Evolutionary conservation across 1,140 invertebrate genomes (phyloP), one percentile per base, ranked within the genome.

Genomic region (Drosophila orena): DNA sequence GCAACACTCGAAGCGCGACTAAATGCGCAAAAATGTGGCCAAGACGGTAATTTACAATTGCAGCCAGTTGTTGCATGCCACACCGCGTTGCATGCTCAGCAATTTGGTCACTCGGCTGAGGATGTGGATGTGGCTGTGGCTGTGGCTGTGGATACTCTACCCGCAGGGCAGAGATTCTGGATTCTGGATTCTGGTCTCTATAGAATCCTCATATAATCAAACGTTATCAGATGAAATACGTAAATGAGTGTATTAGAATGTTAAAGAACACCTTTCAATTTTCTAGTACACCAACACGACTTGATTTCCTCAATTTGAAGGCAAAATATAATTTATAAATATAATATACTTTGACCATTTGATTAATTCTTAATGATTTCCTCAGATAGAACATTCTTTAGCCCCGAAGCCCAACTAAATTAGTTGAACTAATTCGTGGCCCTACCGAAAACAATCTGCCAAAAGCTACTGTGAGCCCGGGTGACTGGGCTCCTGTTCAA

Each of bases 1-100:
- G 81, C 81, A 86, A 89, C 84, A 89, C 83, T 88, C 83, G 71
- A 83, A 88, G 84, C 84, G 83, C 83, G 84, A 88, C 83, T 88
- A 88, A 89, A 89, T 88, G 83, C 79, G 84, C 83, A 88, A 88
- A 86, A 88, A 88, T 88, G 79, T 88, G 81, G 83, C 83, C 86
- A 88, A 88, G 83, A 89, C 84, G 70, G 84, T 88, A 88, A 88
- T 88, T 88, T 89, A 83, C 84, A 88, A 88, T 89, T 88, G 84
- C 84, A 88, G 49, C 52, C 75, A 64, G 50, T 56, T 71, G 69
- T 75, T 75, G 72, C 71, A 62, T 65, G 58, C 70, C 70, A 75
- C 71, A 53, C 30, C 61, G 43, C 59, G 59, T 42, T 62, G 59
- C 59, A 64, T 65, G 61, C 52, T 75, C 66, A 53, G 56, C 44